phyloP scores from a whole-genome alignment of 2,888 invertebrate genomes.

The Desoria tigrina region DNA sequence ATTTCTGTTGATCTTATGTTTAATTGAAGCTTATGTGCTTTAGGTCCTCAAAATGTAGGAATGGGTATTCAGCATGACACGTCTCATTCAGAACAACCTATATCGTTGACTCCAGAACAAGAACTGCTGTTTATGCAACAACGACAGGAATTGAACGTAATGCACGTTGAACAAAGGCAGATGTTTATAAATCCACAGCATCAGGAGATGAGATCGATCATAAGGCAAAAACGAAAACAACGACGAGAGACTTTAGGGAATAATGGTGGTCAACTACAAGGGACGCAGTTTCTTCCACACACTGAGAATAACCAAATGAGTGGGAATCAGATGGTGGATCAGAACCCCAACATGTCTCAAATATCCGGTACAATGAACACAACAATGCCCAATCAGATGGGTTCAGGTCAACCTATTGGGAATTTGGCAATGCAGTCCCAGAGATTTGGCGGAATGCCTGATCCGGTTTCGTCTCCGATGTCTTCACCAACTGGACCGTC shows the following conservation, averaged over 20 bases:
- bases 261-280: conserved; percentile 55
- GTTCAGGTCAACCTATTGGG: conserved; percentile 44
- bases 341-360: conserved; percentile 47
- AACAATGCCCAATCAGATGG: conserved; percentile 50
- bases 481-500: conserved; percentile 53
- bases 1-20: background rate
- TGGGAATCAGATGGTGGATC: conserved; percentile 54
- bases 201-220: too few relatives aligned
- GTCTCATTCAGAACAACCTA: conserved; percentile 56
- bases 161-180: too few relatives aligned
- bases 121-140: conserved; percentile 58
- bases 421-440: conserved; percentile 52
- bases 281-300: conserved; percentile 57
- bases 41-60: conserved; percentile 49
- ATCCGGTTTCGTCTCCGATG: conserved; percentile 52
- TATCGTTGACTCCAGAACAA: conserved; percentile 55
- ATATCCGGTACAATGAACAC: conserved; percentile 47
- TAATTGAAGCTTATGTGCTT: too few relatives aligned
- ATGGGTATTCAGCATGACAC: conserved; percentile 51
- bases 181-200: too few relatives aligned
- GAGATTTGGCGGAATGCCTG: conserved; percentile 50
- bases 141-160: too few relatives aligned
- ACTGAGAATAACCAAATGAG: conserved; percentile 54
- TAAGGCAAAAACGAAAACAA: too few relatives aligned
- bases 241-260: conserved; percentile 55